Evolutionary conservation across 2,113 vertebrate species (phyloP).

Genomic region (Plecturocebus donacophilus): DNA sequence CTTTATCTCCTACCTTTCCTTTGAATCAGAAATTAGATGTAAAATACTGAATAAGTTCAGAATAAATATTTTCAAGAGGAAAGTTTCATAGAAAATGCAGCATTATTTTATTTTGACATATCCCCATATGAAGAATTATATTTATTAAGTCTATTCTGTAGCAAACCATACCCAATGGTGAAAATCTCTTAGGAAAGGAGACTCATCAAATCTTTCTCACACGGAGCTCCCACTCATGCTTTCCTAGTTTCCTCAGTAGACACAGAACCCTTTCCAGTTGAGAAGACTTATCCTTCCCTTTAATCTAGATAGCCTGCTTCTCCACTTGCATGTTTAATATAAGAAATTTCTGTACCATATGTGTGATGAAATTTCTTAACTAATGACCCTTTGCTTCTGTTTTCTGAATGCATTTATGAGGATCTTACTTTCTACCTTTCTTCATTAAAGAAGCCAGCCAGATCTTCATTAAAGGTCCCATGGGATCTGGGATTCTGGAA

Average conservation of each 20-base stretch:
- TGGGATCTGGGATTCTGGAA: neutral
- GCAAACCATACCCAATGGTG: neutral
- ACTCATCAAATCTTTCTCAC: neutral
- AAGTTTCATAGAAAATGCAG: neutral
- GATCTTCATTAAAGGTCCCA: no score
- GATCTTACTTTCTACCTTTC: neutral
- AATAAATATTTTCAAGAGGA: neutral
- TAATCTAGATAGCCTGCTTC: neutral
- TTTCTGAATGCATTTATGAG: neutral
- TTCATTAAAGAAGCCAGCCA: neutral
- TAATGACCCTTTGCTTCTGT: neutral
- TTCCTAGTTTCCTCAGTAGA: neutral
- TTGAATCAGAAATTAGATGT: neutral
- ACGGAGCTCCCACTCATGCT: neutral
- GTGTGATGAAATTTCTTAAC: neutral
- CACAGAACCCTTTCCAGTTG: neutral
- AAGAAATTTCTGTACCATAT: neutral
- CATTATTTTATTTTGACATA: neutral
- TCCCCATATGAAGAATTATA: neutral
- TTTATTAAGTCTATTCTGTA: neutral
- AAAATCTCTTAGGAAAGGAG: neutral
- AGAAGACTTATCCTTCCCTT: neutral
- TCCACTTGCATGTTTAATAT: neutral
- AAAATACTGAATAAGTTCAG: neutral
- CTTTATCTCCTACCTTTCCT: neutral